Evolutionary conservation across 2,797 vertebrate species (phyloP), one percentile per base, ranked within the genome.

Genomic region (Darevskia mixta): DNA sequence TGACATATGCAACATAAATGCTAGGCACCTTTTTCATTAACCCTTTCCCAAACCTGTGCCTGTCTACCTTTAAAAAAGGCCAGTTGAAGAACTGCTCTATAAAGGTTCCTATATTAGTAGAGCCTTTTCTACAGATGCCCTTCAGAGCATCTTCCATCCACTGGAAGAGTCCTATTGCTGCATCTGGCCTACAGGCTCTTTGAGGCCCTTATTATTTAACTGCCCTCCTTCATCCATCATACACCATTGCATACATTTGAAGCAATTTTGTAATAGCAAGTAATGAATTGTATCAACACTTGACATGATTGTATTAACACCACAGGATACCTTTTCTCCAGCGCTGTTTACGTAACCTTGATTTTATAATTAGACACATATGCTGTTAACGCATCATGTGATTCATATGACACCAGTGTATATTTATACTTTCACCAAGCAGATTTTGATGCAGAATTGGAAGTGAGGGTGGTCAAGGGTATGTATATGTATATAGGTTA

Each of bases 251-350:
- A 76, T 20, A 82, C 18, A 80, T 29, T 72, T 73, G 5, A 72
- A 79, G 35, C 17, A 58, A 43, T 32, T 61, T 35, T 41, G 72
- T 72, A 82, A 86, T 86, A 89, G 87, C 41, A 86, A 79, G 79
- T 79, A 73, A 90, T 8, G 35, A 78, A 83, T 27, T 75, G 11
- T 90, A 18, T n/a, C 38, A 55, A 76, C 27, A 87, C 79, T 49
- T 5, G 23, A n/a, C 9, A 66, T 49, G 43, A 32, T 79, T 45
- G 27, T 29, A 73, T 88, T 88, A 45, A 72, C 20, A 58, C 20
- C 10, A 17, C 8, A 58, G 41, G 83, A 66, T 13, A 75, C 17
- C 69, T 18, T 27, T 83, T 66, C 55, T 87, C 49, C 18, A 11
- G 45, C 13, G 11, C 35, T 32, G 71, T 67, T 66, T 76, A 66